Evolutionary conservation across 2,888 invertebrate species (phyloP).

Genomic region (Abrostola triplasia): DNA sequence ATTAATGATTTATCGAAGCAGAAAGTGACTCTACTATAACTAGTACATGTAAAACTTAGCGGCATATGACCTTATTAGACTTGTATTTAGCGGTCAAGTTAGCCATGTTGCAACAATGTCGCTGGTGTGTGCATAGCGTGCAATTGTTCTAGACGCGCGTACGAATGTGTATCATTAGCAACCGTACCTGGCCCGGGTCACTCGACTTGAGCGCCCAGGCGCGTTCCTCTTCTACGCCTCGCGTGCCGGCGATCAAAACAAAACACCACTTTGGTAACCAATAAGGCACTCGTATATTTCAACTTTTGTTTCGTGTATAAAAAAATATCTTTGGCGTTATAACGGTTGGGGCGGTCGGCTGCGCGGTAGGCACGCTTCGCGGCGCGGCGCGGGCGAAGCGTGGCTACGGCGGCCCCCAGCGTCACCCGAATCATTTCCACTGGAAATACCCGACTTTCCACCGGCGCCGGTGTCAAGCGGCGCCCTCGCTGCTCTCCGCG

Average conservation of each 20-base stretch:
- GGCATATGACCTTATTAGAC: conserved; percentile 5
- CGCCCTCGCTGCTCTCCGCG: conserved; percentile 64
- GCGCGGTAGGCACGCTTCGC: conserved; percentile 40
- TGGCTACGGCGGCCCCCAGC: conserved; percentile 44
- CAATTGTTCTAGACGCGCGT: conserved; percentile 80
- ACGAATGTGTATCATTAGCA: conserved; percentile 71
- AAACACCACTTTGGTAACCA: conserved; percentile 85
- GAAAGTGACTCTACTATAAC: background rate
- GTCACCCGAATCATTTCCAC: conserved; percentile 86
- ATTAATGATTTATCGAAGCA: background rate
- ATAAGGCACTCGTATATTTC: conserved; percentile 88
- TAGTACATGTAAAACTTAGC: background rate
- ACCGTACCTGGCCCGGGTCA: conserved; percentile 94
- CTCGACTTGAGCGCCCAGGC: conserved; percentile 94
- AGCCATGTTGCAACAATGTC: conserved; percentile 47
- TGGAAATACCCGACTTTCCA: conserved; percentile 81
- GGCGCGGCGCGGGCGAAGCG: background rate
- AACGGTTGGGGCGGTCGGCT: conserved; percentile 51
- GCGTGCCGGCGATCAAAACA: conserved; percentile 77
- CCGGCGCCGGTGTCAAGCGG: conserved; percentile 74
- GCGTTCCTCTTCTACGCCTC: conserved; percentile 86
- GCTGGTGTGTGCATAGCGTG: conserved; percentile 47
- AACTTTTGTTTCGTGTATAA: conserved; percentile 77
- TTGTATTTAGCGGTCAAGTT: conserved; percentile 17
- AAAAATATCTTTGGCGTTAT: conserved; percentile 85